Percentiles rank a stretch among this genome's conserved stretches.
phyloP scores from a whole-genome alignment of 1,140 invertebrate genomes.

The Tribolium madens region DNA sequence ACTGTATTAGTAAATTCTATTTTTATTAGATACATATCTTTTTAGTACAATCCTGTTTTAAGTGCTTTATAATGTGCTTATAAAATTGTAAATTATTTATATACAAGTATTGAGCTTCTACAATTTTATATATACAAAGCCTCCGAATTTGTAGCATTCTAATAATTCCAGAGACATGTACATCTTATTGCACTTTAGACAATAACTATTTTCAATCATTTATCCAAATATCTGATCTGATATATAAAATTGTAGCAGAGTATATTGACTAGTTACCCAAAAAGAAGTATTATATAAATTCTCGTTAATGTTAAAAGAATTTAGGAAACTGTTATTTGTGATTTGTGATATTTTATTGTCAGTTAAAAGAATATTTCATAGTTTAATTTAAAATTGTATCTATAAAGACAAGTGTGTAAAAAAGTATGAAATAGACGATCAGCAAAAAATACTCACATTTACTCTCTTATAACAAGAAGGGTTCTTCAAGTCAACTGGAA shows the following conservation, averaged over 20 bases:
- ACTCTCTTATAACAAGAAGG: neutral
- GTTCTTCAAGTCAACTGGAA: neutral
- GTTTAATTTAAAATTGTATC: slow-evolving; percentile 24
- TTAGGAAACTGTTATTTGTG: slow-evolving; percentile 30
- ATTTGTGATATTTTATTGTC: slow-evolving; percentile 35
- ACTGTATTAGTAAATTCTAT: slow-evolving; percentile 31
- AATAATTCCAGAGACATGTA: neutral
- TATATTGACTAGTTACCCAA: slow-evolving; percentile 16
- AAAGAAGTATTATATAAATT: slow-evolving; percentile 33
- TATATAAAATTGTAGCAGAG: slow-evolving; percentile 36
- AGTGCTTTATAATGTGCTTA: slow-evolving; percentile 40
- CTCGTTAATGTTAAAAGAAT: slow-evolving; percentile 33
- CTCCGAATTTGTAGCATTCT: slow-evolving; percentile 3
- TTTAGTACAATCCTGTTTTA: slow-evolving; percentile 37
- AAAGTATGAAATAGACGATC: slow-evolving; percentile 16
- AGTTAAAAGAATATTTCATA: slow-evolving; percentile 13
- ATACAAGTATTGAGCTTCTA: slow-evolving; percentile 8
- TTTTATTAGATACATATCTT: slow-evolving; percentile 38
- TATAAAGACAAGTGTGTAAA: slow-evolving; percentile 11
- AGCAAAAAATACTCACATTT: neutral
- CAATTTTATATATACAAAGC: slow-evolving; percentile 34
- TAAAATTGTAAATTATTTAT: neutral
- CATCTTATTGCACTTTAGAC: slow-evolving; percentile 28
- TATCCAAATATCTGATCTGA: neutral
- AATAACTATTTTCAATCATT: slow-evolving; percentile 26